These are phyloP conservation scores for Ptilonorhynchus violaceus DNA, from an alignment of 2,113 vertebrate genomes.

Conservation along the genomic window DNA sequence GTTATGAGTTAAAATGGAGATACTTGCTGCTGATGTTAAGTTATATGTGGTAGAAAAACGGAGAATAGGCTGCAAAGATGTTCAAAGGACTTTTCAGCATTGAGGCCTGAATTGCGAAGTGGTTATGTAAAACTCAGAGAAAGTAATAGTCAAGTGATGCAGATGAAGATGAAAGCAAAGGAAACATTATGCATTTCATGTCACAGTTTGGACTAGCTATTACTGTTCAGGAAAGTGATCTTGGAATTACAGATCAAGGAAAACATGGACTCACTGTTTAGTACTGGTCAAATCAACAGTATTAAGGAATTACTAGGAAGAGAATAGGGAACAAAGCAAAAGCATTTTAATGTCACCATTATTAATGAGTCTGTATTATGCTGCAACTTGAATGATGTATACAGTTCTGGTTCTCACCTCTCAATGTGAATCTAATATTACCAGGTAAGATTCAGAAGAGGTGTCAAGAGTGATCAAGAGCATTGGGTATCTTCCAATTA, in stretches of 20 bases:
- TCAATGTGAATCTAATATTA: neutral
- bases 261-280: neutral
- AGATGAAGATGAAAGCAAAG: neutral
- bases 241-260: neutral
- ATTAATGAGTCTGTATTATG: neutral
- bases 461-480: neutral
- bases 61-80: neutral
- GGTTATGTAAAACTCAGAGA: neutral
- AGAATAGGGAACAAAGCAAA: neutral
- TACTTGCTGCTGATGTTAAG: neutral
- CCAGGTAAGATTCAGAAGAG: neutral
- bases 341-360: neutral
- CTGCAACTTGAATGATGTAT: neutral
- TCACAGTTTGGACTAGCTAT: neutral
- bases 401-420: neutral
- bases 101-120: neutral
- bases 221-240: neutral
- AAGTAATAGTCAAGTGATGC: neutral
- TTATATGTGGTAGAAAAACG: neutral
- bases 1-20: neutral
- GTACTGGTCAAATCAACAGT: neutral
- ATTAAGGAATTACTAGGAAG: neutral
- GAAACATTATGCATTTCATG: neutral
- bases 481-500: neutral
- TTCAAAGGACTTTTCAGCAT: neutral